phyloP scores from a whole-genome alignment of 2,113 vertebrate genomes.

The Corythaeola cristata region DNA sequence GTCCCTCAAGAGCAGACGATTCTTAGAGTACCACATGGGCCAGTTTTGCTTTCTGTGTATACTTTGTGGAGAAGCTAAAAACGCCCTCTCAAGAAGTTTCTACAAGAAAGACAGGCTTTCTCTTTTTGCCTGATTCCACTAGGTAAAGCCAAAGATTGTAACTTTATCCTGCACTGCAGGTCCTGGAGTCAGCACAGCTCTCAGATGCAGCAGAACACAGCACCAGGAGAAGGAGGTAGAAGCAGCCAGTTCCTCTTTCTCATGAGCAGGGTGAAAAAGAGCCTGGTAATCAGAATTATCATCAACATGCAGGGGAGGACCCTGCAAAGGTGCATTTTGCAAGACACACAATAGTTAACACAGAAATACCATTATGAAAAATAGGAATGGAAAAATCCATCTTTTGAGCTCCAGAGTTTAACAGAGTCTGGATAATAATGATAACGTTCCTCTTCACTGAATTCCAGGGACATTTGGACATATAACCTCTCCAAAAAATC shows the following conservation, averaged over 20 bases:
- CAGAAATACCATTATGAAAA: not conserved
- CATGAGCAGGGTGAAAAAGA: not conserved
- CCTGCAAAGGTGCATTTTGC: not conserved
- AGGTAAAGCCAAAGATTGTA: not conserved
- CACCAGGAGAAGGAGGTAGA: not conserved
- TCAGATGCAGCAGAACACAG: not conserved
- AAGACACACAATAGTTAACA: not conserved
- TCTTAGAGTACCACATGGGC: not conserved
- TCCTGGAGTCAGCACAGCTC: not conserved
- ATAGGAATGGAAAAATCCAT: not conserved
- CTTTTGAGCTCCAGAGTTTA: not conserved
- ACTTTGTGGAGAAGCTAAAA: not conserved
- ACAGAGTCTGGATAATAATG: conserved; percentile 15
- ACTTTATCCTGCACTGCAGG: not conserved
- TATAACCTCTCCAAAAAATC: conserved; percentile 26
- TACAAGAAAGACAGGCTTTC: not conserved
- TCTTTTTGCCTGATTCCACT: not conserved
- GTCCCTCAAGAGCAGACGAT: not conserved
- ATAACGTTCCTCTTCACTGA: conserved; percentile 30
- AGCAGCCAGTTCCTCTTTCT: not conserved
- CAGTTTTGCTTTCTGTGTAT: not conserved
- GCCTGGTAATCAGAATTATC: not conserved
- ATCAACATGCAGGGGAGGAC: not conserved
- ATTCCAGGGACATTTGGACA: conserved; percentile 2
- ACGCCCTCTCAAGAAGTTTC: not conserved